phyloP scores from a whole-genome alignment of 2,797 vertebrate genomes.

The Sus cebifrons region DNA sequence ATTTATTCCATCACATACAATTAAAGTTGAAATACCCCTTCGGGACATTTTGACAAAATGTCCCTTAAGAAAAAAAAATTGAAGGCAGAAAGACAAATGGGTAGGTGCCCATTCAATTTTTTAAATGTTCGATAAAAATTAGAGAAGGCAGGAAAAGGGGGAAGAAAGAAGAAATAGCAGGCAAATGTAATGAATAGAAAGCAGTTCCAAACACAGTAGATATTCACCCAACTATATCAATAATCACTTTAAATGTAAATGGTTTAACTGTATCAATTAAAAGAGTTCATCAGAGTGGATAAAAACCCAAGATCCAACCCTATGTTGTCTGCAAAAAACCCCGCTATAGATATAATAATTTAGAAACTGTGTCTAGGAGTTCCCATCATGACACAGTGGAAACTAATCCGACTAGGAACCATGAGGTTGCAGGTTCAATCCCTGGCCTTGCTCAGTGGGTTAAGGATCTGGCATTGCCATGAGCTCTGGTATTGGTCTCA shows the following conservation, averaged over 20 bases:
- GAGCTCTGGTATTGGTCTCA: too few relatives aligned
- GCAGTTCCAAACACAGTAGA: neutral
- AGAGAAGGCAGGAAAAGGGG: neutral
- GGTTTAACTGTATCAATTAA: neutral
- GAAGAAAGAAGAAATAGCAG: neutral
- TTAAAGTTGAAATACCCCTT: neutral
- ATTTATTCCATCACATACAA: neutral
- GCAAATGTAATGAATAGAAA: conserved; percentile 12
- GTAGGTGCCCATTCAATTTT: neutral
- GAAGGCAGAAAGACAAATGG: neutral
- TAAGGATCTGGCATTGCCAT: too few relatives aligned
- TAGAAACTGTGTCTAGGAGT: neutral
- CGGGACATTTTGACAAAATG: conserved; percentile 27
- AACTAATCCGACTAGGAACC: too few relatives aligned
- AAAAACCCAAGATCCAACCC: neutral
- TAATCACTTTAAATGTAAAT: conserved; percentile 1
- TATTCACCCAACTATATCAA: neutral
- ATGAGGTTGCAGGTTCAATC: too few relatives aligned
- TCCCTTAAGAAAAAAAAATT: neutral
- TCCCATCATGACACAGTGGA: too few relatives aligned
- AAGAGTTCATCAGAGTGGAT: neutral
- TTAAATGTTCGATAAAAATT: neutral
- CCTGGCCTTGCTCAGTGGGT: too few relatives aligned
- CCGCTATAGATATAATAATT: neutral
- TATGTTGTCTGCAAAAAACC: neutral